Evolutionary conservation across 2,888 invertebrate species (phyloP).

Genomic region (Gastrophysa polygoni): DNA sequence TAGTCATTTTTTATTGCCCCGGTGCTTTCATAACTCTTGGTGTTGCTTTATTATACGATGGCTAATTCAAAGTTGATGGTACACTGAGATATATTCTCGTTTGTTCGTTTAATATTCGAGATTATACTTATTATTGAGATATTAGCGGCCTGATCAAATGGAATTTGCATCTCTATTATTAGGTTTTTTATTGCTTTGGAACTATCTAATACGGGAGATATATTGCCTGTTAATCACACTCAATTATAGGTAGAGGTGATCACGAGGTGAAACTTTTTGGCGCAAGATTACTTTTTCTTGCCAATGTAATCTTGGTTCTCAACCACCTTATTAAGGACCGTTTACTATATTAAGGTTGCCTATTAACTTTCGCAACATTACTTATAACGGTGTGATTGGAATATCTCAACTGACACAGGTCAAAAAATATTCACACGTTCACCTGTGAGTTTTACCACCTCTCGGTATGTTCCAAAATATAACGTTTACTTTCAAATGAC

Average conservation of each 20-base stretch:
- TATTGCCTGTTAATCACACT: background rate
- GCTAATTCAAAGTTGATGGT: constrained; percentile 23
- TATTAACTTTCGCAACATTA: background rate
- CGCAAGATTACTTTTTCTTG: background rate
- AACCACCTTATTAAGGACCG: background rate
- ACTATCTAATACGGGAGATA: background rate
- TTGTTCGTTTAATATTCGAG: constrained; percentile 23
- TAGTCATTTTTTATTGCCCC: constrained; percentile 3
- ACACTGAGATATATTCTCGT: constrained; percentile 9
- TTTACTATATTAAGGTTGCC: background rate
- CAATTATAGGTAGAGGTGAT: background rate
- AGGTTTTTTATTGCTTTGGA: constrained; percentile 1
- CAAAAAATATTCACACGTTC: background rate
- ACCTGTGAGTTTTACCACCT: background rate
- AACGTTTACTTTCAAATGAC: no score
- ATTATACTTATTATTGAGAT: constrained; percentile 31
- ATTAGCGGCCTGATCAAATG: constrained; percentile 27
- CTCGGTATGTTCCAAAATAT: no score
- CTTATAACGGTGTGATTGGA: background rate
- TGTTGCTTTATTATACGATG: constrained; percentile 18
- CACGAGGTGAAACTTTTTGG: background rate
- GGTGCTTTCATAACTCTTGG: constrained; percentile 10
- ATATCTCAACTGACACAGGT: background rate
- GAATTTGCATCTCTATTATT: constrained; percentile 20
- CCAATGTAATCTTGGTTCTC: background rate